phyloP scores from a whole-genome alignment of 2,113 vertebrate species.

The Opisthocomus hoazin region DNA sequence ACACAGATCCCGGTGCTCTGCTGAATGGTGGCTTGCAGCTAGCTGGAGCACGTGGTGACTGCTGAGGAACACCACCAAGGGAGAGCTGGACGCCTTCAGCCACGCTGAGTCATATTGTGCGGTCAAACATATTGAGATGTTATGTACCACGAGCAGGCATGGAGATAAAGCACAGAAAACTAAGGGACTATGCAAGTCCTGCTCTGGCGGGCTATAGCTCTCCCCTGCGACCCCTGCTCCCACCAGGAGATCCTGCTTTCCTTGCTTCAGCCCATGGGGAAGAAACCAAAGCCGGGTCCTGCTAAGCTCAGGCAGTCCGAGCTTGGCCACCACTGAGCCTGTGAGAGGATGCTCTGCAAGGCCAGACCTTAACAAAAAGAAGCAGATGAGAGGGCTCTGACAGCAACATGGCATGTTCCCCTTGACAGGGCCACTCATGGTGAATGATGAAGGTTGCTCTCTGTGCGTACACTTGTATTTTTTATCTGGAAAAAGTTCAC shows the following conservation, averaged over 20 bases:
- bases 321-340: neutral
- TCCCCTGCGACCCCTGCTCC: neutral
- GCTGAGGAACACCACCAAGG: neutral
- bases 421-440: neutral
- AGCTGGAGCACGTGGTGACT: neutral
- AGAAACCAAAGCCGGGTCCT: neutral
- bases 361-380: neutral
- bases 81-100: neutral
- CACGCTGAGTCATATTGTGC: neutral
- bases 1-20: neutral
- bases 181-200: neutral
- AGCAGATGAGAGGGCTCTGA: neutral
- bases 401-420: neutral
- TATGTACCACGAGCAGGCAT: neutral
- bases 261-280: accelerated
- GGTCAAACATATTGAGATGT: neutral
- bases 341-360: neutral
- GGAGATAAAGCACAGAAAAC: neutral
- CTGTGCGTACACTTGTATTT: neutral
- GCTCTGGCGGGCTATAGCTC: neutral
- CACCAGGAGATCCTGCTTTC: neutral
- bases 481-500: neutral
- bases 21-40: neutral
- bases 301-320: neutral
- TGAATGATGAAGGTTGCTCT: neutral